Percentiles rank a stretch among this genome's conserved stretches.
Conservation (phyloP, 2,888 invertebrate species). For the Drosophila koepferae region DNA sequence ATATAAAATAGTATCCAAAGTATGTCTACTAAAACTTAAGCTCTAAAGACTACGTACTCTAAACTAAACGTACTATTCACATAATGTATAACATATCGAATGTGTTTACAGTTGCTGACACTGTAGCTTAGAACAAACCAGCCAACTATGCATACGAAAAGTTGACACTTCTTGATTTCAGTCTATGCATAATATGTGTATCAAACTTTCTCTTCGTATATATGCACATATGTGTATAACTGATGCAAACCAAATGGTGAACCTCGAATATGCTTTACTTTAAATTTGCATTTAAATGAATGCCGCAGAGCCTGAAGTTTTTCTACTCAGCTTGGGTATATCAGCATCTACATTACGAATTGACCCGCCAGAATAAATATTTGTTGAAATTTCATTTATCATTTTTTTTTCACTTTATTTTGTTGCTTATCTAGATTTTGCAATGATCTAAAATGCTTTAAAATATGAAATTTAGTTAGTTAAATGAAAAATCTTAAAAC, state of each 20-base stretch:
- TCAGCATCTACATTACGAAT: not conserved
- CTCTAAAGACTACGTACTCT: too few species aligned
- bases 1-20: too few species aligned
- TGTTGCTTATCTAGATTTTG: not conserved
- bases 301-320: not conserved
- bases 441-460: too few species aligned
- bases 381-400: not conserved
- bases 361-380: not conserved
- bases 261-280: slow-evolving; percentile 20
- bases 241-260: not conserved
- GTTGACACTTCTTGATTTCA: slow-evolving; percentile 4
- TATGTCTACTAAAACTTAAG: too few species aligned
- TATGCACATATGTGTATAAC: not conserved
- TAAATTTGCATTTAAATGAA: slow-evolving; percentile 62
- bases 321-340: not conserved
- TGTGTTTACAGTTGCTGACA: not conserved
- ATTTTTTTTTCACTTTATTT: not conserved
- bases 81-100: not conserved
- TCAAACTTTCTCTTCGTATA: slow-evolving; percentile 24
- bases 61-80: not conserved
- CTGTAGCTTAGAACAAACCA: not conserved
- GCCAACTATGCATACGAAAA: not conserved
- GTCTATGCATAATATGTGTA: slow-evolving; percentile 22
- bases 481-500: too few species aligned
- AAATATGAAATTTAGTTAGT: too few species aligned